These are phyloP conservation scores for Ectropis grisescens DNA, from an alignment of 1,140 invertebrate species.

Conservation along the genomic window DNA sequence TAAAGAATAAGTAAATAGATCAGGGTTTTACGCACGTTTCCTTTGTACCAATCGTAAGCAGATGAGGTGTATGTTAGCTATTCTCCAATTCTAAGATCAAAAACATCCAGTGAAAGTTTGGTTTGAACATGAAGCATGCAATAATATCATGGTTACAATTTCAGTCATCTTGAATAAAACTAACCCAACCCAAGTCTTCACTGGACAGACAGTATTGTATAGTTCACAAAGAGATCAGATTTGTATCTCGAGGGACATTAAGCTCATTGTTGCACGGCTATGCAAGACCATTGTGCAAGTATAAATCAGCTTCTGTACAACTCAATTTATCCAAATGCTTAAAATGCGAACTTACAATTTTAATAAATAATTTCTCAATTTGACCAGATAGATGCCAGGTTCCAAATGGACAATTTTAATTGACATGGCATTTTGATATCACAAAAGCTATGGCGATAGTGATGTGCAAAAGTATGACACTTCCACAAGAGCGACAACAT, in stretches of 20 bases:
- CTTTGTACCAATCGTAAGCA: too few relatives aligned
- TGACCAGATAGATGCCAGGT: slow-evolving; percentile 59
- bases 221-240: slow-evolving; percentile 59
- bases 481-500: too few relatives aligned
- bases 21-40: too few relatives aligned
- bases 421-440: slow-evolving; percentile 59
- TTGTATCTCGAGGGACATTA: slow-evolving; percentile 43
- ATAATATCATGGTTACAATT: too few relatives aligned
- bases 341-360: slow-evolving; percentile 48
- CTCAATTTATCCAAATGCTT: slow-evolving; percentile 40
- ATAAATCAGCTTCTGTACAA: slow-evolving; percentile 11
- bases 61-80: too few relatives aligned
- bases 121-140: slow-evolving; percentile 15
- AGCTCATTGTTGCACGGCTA: slow-evolving; percentile 40
- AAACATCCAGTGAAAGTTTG: slow-evolving; percentile 43
- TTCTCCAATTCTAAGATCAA: slow-evolving; percentile 57
- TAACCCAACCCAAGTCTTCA: slow-evolving; percentile 36
- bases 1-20: too few relatives aligned
- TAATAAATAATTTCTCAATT: slow-evolving; percentile 47
- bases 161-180: too few relatives aligned
- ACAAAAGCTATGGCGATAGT: slow-evolving; percentile 51
- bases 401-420: slow-evolving; percentile 59
- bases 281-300: slow-evolving; percentile 1
- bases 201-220: slow-evolving; percentile 35
- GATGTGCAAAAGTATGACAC: too few relatives aligned